These are phyloP conservation scores for Onychomys torridus DNA, from an alignment of 2,797 vertebrate genomes.

Conservation along the genomic window DNA sequence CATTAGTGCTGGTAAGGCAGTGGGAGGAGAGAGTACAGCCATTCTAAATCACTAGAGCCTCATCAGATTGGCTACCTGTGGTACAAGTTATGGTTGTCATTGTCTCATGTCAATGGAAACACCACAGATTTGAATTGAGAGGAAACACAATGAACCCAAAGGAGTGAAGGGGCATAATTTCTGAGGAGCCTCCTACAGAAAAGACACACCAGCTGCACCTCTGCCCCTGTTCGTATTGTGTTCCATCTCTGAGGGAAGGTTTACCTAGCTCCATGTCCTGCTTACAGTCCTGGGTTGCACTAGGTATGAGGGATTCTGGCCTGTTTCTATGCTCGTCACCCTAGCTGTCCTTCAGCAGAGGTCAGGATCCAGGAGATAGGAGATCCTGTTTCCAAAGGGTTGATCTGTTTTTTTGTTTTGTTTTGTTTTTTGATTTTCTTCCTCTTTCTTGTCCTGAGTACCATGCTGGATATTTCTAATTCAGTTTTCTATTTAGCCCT, in stretches of 20 bases:
- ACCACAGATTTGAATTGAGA: background rate
- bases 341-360: background rate
- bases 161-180: background rate
- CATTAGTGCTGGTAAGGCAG: background rate
- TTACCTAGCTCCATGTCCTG: background rate
- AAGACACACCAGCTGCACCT: background rate
- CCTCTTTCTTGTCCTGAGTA: background rate
- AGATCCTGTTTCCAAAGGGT: background rate
- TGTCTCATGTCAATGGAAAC: background rate
- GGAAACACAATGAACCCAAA: background rate
- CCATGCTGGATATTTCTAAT: background rate
- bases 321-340: no score
- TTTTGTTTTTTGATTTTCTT: background rate
- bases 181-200: background rate
- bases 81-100: background rate
- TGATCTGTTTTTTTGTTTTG: background rate
- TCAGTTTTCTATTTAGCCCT: background rate
- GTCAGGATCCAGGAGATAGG: background rate
- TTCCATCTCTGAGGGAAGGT: no score
- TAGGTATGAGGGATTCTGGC: background rate
- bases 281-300: background rate
- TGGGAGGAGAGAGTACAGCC: background rate
- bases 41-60: rapidly evolving
- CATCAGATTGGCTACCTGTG: rapidly evolving
- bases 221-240: no score